Evolutionary conservation across 1,140 invertebrate genomes (phyloP), one percentile per base, ranked within the genome.

Genomic region (Arion vulgaris): DNA sequence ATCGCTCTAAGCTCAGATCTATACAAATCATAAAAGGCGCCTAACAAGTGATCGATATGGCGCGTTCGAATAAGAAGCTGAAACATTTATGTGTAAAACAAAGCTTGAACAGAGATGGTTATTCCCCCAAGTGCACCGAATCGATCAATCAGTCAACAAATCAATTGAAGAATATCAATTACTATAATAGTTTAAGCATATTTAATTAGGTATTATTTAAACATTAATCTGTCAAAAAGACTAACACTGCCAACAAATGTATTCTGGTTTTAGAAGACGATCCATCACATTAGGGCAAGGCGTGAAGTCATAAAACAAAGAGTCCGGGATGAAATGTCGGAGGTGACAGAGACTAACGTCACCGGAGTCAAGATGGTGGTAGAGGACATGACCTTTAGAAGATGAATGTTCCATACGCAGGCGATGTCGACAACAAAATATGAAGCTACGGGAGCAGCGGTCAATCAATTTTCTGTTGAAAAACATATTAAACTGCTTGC

Each of bases 341-440:
- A 49, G 26, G 49, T 76, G 74, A 53, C 74, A 76, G 74, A 76
- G 74, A 76, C 74, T 49, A 76, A 76, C 45, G 74, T 76, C 74
- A 53, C 32, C 41, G 11, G 32, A 53, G 74, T 32, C 45, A 76
- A 36, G n/a, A 76, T 49, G 74, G 74, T 49, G 74, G n/a, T 49
- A 53, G 26, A 76, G 74, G 36, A 11, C 49, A 0, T 34, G 74
- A 76, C 74, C 74, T 34, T 51, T 0, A 4, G 15, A n/a, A 76
- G 51, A 76, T 53, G 74, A 36, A 76, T 76, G 74, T 28, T 0
- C 45, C 9, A 26, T n/a, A 4, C 28, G 74, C 74, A 76, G 74
- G 49, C 74, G 9, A 39, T 39, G 49, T 34, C 45, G 51, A n/a
- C 28, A 36, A n/a, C 11, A 28, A 23, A 26, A 76, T 28, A 53